Conservation (phyloP, 2,113 vertebrate species). For the Zosterops borbonicus region DNA sequence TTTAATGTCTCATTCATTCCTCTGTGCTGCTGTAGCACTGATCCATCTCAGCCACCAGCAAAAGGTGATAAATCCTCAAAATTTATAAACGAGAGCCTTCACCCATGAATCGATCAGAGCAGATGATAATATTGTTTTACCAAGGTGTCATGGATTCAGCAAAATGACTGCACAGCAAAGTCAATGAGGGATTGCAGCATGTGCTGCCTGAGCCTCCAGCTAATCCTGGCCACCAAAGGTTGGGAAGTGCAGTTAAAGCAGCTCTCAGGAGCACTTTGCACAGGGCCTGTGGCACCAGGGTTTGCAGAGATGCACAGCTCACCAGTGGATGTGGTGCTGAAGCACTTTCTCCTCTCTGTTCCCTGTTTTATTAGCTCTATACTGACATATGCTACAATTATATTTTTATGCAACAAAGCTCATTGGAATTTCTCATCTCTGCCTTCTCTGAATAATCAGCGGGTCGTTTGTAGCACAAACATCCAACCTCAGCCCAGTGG, state of each 20-base stretch:
- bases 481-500: not conserved
- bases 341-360: not conserved
- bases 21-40: not conserved
- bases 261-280: not conserved
- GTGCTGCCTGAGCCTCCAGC: not conserved
- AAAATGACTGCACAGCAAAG: not conserved
- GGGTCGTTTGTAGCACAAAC: not conserved
- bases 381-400: not conserved
- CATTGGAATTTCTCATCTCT: not conserved
- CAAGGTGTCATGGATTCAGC: not conserved
- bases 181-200: not conserved
- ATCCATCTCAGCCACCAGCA: slow-evolving; percentile 14
- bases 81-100: not conserved
- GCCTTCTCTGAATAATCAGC: not conserved
- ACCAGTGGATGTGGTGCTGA: not conserved
- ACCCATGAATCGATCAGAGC: not conserved
- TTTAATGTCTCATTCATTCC: slow-evolving; percentile 29
- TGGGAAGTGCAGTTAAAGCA: not conserved
- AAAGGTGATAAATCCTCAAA: slow-evolving; percentile 43
- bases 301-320: not conserved
- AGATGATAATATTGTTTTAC: slow-evolving; percentile 26
- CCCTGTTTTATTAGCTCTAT: not conserved
- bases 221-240: not conserved
- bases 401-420: not conserved
- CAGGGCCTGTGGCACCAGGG: not conserved